These are phyloP conservation scores for Peromyscus leucopus DNA, from an alignment of 2,113 vertebrate genomes.

Conservation along the genomic window DNA sequence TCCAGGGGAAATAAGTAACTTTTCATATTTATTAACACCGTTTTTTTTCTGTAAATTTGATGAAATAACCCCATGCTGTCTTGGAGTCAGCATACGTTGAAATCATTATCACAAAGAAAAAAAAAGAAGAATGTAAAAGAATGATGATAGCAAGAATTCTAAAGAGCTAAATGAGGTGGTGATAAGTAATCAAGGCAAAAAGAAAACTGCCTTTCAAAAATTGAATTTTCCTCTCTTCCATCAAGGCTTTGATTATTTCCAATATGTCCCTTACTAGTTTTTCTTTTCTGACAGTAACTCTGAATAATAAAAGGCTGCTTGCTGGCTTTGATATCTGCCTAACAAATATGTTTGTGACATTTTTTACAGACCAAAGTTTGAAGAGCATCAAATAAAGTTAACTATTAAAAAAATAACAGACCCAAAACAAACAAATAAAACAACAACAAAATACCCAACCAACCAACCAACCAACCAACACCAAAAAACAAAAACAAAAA, in stretches of 20 bases:
- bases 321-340: neutral
- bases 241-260: neutral
- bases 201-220: neutral
- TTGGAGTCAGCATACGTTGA: neutral
- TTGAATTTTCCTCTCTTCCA: neutral
- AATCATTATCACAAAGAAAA: neutral
- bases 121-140: neutral
- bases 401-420: neutral
- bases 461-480: neutral
- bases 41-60: neutral
- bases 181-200: neutral
- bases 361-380: neutral
- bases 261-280: neutral
- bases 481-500: neutral
- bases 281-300: neutral
- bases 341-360: neutral
- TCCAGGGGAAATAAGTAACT: neutral
- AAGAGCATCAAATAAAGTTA: constrained; percentile 36
- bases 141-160: neutral
- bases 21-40: neutral
- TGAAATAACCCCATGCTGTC: neutral
- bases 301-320: constrained; percentile 23
- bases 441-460: neutral
- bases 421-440: neutral
- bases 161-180: neutral